phyloP scores from a whole-genome alignment of 2,113 vertebrate species.

The Galbula dea region DNA sequence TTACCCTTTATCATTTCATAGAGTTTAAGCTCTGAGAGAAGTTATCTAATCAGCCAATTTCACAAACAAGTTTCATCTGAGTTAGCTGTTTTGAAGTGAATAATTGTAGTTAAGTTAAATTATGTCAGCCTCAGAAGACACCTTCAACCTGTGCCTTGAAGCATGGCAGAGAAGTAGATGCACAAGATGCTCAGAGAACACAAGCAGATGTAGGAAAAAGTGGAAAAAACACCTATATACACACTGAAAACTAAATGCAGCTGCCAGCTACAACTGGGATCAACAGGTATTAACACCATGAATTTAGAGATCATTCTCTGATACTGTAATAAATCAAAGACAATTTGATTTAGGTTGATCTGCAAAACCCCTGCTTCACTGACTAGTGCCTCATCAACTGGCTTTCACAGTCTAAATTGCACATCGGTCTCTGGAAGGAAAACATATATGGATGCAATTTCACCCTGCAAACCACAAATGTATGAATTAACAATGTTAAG shows the following conservation, averaged over 20 bases:
- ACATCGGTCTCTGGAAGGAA: neutral
- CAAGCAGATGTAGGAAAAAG: neutral
- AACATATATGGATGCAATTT: neutral
- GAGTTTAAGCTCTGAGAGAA: neutral
- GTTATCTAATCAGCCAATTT: neutral
- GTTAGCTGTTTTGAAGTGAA: neutral
- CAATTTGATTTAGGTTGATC: neutral
- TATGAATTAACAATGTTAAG: neutral
- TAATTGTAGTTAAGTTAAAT: neutral
- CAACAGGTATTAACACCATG: neutral
- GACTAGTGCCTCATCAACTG: neutral
- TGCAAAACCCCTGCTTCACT: neutral
- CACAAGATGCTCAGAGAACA: neutral
- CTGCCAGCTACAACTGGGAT: neutral
- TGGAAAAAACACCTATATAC: neutral
- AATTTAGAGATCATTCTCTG: neutral
- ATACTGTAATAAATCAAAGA: neutral
- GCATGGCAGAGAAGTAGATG: neutral
- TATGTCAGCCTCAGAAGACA: neutral
- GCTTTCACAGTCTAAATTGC: neutral
- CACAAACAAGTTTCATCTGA: neutral
- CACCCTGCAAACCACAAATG: rapidly evolving
- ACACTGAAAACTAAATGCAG: neutral
- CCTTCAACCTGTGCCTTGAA: neutral
- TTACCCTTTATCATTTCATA: neutral